Evolutionary conservation across 2,797 vertebrate species (phyloP), one percentile per base, ranked within the genome.

Genomic region (Poecilia velifera): DNA sequence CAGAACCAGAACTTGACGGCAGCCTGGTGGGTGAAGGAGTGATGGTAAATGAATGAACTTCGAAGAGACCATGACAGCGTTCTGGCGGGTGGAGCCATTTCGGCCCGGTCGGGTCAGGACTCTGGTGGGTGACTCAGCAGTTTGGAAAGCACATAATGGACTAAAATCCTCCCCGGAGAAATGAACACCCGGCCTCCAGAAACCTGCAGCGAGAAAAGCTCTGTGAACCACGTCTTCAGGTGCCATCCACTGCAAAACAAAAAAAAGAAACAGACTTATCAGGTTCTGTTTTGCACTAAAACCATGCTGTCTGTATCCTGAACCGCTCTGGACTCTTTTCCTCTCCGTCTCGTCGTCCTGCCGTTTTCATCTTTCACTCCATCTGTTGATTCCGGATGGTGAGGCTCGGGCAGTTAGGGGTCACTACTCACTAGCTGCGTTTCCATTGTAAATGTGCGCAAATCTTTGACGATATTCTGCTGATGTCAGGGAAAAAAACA

Each of bases 261-360:
- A 20, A 36, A 59, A 0, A 64, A 36, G 9, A 55, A 39, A 81
- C 0, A 8, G 49, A 51, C 18, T 79, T 62, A 90, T 91, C 93
- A 91, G 90, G 87, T 87, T 90, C 90, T 80, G 87, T 89, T 93
- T 94, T 95, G 92, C 92, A 93, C 93, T 94, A 93, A 89, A 93
- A 90, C 88, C 89, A 90, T 83, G 80, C 92, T 90, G 92, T 90
- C 91, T 93, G 91, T 91, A 90, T 89, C 81, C 84, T 83, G 7
- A 80, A 74, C 53, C 66, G 34, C 53, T 76, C 87, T 28, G 8
- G 36, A 36, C 75, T 68, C 57, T 43, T 70, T 8, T 25, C 76
- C 53, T 73, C 66, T 41, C 13, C 22, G 10, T n/a, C 25, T 70
- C 22, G 13, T 70, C 66, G 39, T 70, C 10, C 36, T 12, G 22